Base-by-base conservation (phyloP, 2,888 invertebrate species). In the Microctonus hyperodae region DNA sequence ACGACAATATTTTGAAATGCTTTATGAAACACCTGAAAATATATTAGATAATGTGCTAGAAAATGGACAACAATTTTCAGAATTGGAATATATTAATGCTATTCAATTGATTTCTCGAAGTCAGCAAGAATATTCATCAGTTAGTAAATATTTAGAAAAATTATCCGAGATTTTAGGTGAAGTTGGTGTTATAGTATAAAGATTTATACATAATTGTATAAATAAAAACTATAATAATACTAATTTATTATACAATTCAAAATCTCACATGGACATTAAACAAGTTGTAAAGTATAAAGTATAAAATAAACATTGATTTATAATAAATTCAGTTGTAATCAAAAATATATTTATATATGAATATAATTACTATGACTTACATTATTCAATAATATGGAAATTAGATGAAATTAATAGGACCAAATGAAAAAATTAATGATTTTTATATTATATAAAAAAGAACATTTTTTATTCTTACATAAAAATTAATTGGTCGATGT, bases 161-260 rank as follows among this genome's bases (percentile, higher is more conserved):
- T 88, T 97, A 51, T 92, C 93, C 1, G 92, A 94, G 77, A 95
- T 96, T 75, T 86, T 97, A 66, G 93, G 94, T 0, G 92, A 93
- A 79, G 90, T 93, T 48, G 94, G 94, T 6, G 90, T 94, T 72
- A 92, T 92, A 10, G 78, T 80, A 23, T 80, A 69, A 3, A 33
- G 44, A 16, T 55, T 10, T 16, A 16, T 55, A 16, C n/a, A 16
- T 55, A 13, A 5, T 25, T 51, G n/a, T 51, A 51, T 13, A 22
- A 44, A 44, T 44, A n/a, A 51, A n/a, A 51, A 22, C 23, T 51
- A 55, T 55, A 20, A 20, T n/a, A n/a, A 5, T 28, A 55, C 10
- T 23, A 33, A 16, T 16, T 31, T 13, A n/a, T 31, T n/a, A 23
- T 31, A 55, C 1, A 55, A n/a, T n/a, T 28, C 53, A 11, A 1